Base-by-base conservation (phyloP, 2,888 invertebrate genomes). In the Acleris laterana region DNA sequence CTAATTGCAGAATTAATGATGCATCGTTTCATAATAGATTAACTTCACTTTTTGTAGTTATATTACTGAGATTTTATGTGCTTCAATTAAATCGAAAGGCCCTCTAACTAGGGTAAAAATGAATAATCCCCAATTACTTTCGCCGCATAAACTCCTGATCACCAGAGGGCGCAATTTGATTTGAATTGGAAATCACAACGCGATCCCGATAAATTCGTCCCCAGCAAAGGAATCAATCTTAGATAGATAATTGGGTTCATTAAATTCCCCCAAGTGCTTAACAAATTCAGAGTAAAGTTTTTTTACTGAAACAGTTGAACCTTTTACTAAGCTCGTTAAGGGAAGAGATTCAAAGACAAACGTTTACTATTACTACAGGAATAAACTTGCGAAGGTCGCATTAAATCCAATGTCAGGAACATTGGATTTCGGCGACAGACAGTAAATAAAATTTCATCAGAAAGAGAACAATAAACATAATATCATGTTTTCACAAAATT, bases 121-220 rank as follows among this genome's bases (percentile, higher is more conserved):
- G 48, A 17, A 17, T 19, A 51, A 57, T 50, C 51, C 44, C 7
- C 44, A 57, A 50, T 57, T 50, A 57, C 13, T n/a, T 63, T 22
- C 3, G 20, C 51, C 22, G 13, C 13, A 32, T 32, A 11, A 13
- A 63, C 56, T 42, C 5, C 46, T 16, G 46, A 51, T 46, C 48
- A 28, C 52, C 38, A n/a, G 22, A 13, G 25, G 32, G 17, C 20
- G 59, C 38, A 38, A 38, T 67, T 63, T 60, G 63, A 68, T 72
- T 66, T 68, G 63, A 69, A 68, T 72, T 70, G 69, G 65, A 71
- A 75, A 71, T 69, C 70, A 56, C 68, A 69, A 50, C 49, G 60
- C 65, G 65, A 72, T 62, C 71, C 69, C 49, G 67, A 72, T 76
- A 68, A 75, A 75, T 70, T 72, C 62, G 64, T 65, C 62, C 62